These are phyloP conservation scores for Xiphydria camelus DNA, from an alignment of 2,888 invertebrate species.

Conservation along the genomic window DNA sequence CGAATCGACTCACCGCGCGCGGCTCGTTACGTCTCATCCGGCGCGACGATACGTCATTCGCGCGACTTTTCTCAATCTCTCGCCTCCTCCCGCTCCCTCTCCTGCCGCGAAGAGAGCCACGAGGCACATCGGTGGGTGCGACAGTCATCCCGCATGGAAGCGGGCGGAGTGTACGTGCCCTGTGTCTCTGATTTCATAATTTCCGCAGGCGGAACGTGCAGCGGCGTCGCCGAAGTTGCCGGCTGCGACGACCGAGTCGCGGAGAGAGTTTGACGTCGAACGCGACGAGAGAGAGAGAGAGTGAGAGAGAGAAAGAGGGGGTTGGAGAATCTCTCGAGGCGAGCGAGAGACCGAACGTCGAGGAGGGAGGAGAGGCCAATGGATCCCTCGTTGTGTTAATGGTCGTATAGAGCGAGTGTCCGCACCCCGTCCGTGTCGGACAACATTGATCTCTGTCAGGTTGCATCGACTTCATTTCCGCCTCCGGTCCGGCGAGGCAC, in stretches of 20 bases:
- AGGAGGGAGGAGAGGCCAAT: conserved; percentile 7
- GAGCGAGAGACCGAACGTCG: not conserved
- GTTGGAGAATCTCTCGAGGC: not conserved
- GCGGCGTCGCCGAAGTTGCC: conserved; percentile 21
- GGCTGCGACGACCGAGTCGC: conserved; percentile 2
- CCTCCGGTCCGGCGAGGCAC: not conserved
- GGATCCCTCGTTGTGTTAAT: conserved; percentile 10
- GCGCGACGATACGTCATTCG: conserved; percentile 38
- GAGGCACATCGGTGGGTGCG: too few species aligned
- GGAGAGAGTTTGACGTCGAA: conserved; percentile 1
- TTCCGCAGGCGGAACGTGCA: conserved; percentile 49
- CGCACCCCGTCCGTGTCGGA: conserved; percentile 4
- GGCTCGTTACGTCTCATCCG: too few species aligned
- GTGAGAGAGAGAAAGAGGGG: not conserved
- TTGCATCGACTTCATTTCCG: conserved; percentile 9
- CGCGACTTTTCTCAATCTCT: conserved; percentile 36
- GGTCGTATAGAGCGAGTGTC: conserved; percentile 4
- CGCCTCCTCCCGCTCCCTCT: conserved; percentile 6
- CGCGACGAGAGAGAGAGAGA: not conserved
- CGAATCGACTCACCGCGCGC: conserved; percentile 36
- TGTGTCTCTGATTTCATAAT: conserved; percentile 58
- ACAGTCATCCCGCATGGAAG: conserved; percentile 30
- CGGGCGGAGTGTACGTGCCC: conserved; percentile 47
- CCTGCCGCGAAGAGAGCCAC: too few species aligned
- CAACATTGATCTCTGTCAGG: conserved; percentile 2